Conservation (phyloP, 2,888 invertebrate genomes). For the Balanococcus diminutus region DNA sequence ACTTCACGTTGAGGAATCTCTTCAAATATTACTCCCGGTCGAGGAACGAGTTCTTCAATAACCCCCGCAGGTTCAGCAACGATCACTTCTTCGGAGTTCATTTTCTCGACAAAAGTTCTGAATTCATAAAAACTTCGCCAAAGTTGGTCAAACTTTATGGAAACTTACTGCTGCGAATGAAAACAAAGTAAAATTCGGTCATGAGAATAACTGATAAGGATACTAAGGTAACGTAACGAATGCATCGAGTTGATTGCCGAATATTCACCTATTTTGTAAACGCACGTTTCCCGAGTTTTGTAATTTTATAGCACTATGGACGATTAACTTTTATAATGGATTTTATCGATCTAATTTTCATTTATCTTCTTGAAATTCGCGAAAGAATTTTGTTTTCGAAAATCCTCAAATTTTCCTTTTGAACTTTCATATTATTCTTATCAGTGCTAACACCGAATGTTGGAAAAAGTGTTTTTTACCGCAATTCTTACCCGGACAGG, state of each 20-base stretch:
- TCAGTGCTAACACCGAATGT: neutral
- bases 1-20: too few species aligned
- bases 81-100: conserved; percentile 1
- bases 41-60: too few species aligned
- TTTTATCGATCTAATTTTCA: neutral
- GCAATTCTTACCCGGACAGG: neutral
- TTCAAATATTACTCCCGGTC: too few species aligned
- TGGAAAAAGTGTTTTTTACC: neutral
- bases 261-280: neutral
- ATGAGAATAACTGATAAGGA: conserved; percentile 5
- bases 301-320: neutral
- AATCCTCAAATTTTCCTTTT: too few species aligned
- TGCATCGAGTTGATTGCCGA: neutral
- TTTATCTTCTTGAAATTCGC: neutral
- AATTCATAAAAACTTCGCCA: conserved; percentile 2
- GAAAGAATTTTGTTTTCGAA: neutral
- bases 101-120: neutral
- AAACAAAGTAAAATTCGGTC: conserved; percentile 27
- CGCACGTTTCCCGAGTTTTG: neutral
- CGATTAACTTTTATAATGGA: neutral
- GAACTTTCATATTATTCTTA: neutral
- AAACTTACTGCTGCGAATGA: neutral
- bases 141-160: neutral
- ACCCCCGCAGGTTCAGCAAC: neutral
- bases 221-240: neutral